phyloP scores from a whole-genome alignment of 2,797 vertebrate species.

The Falco naumanni region DNA sequence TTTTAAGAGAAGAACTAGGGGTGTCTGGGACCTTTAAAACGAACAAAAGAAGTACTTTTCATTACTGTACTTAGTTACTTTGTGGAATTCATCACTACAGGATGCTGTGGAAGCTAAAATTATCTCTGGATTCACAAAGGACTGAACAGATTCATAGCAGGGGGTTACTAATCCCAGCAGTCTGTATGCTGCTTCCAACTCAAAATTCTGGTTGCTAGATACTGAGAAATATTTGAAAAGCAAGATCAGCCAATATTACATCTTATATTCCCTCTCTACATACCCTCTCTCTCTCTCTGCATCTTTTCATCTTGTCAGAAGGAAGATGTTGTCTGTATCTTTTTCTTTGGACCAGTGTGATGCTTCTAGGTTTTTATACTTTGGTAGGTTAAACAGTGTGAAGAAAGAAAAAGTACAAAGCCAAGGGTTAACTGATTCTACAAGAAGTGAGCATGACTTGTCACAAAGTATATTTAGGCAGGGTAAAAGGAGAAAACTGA shows the following conservation, averaged over 20 bases:
- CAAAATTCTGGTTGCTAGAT: background rate
- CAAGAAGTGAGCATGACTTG: background rate
- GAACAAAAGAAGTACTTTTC: conserved; percentile 1
- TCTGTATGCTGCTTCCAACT: background rate
- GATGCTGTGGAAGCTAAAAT: conserved; percentile 44
- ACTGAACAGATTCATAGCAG: conserved; percentile 2
- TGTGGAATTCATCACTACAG: conserved; percentile 15
- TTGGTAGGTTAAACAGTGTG: background rate
- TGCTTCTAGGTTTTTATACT: background rate
- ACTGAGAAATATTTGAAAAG: background rate
- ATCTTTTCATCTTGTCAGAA: background rate
- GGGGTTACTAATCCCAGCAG: conserved; percentile 1
- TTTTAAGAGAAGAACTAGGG: background rate
- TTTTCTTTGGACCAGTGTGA: background rate
- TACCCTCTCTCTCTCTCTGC: background rate
- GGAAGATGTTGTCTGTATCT: background rate
- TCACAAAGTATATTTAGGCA: background rate
- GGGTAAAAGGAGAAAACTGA: background rate
- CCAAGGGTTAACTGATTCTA: background rate
- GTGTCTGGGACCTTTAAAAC: background rate
- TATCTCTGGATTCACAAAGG: conserved; percentile 41
- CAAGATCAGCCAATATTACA: background rate
- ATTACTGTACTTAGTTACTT: background rate
- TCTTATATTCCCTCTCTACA: background rate
- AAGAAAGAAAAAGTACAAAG: background rate